Percentiles rank a stretch among this genome's conserved stretches.
Conservation (phyloP, 2,113 vertebrate genomes). For the Micromys minutus region DNA sequence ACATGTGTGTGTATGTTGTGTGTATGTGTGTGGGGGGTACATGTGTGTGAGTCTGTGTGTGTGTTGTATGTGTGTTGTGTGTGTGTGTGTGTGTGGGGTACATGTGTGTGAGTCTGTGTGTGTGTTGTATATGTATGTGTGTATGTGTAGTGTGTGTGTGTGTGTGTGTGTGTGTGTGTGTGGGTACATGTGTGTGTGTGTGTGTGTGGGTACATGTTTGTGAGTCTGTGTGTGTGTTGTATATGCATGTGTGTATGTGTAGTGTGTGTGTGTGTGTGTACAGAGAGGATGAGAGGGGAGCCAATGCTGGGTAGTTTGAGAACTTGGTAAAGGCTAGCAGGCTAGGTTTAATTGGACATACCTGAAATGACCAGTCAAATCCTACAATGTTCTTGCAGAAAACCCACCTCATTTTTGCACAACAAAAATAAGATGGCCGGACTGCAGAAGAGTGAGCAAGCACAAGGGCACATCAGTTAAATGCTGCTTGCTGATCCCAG, state of each 20-base stretch:
- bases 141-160: neutral
- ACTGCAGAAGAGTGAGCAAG: neutral
- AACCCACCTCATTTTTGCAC: neutral
- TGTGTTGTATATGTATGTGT: neutral
- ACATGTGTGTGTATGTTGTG: neutral
- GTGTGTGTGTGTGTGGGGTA: neutral
- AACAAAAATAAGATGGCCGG: neutral
- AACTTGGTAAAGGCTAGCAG: constrained; percentile 26
- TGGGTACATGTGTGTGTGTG: neutral
- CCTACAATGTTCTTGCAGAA: neutral
- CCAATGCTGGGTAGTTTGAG: neutral
- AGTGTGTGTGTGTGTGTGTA: neutral
- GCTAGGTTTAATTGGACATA: neutral
- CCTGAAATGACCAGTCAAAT: neutral
- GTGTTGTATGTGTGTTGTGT: neutral
- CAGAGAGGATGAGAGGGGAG: neutral
- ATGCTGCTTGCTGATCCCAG: neutral
- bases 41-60: no score
- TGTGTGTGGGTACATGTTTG: neutral
- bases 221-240: neutral
- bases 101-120: neutral
- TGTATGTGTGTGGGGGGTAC: neutral
- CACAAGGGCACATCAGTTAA: neutral
- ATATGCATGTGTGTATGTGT: neutral
- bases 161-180: neutral